phyloP scores from a whole-genome alignment of 1,140 invertebrate genomes.

The Triops longicaudatus region DNA sequence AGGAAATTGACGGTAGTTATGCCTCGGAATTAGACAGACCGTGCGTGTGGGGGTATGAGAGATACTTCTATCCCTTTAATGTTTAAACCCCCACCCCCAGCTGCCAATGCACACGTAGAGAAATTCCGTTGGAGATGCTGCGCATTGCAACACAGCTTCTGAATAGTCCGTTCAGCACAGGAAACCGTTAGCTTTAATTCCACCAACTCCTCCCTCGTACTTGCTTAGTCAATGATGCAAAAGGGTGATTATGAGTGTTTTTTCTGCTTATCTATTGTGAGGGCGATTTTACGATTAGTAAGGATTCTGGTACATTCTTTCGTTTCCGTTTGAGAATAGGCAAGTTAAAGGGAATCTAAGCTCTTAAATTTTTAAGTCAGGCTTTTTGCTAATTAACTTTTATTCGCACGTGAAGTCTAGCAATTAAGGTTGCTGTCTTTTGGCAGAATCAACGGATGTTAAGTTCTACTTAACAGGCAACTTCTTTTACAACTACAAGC shows the following conservation, averaged over 20 bases:
- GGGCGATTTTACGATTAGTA: neutral
- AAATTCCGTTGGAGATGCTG: conserved; percentile 14
- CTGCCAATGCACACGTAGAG: conserved; percentile 1
- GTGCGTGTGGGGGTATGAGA: conserved; percentile 4
- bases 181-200: neutral
- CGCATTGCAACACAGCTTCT: neutral
- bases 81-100: neutral
- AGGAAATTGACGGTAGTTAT: neutral
- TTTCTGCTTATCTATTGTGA: neutral
- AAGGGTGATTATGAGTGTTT: neutral
- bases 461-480: too few relatives aligned
- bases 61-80: neutral
- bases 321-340: too few relatives aligned
- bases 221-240: neutral
- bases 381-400: too few relatives aligned
- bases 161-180: neutral
- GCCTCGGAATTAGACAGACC: neutral
- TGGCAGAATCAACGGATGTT: too few relatives aligned
- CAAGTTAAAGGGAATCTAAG: too few relatives aligned
- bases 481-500: too few relatives aligned
- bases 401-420: too few relatives aligned
- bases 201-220: neutral
- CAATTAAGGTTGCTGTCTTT: too few relatives aligned
- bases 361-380: too few relatives aligned
- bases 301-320: too few relatives aligned